Evolutionary conservation across 2,797 vertebrate species (phyloP).

Genomic region (Pangasius sanitwongsei): DNA sequence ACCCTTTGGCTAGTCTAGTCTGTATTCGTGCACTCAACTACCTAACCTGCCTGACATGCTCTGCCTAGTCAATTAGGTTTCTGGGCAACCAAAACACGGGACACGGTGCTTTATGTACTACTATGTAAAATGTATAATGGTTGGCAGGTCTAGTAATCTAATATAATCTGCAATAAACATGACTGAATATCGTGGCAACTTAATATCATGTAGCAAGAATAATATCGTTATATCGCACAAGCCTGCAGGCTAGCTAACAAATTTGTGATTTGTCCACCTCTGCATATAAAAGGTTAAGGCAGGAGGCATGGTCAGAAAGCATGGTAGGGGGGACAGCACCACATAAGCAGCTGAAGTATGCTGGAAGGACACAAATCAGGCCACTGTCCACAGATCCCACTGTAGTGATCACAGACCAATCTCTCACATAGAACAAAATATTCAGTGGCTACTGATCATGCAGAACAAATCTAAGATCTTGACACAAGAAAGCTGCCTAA

Average conservation of each 20-base stretch:
- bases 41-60: neutral
- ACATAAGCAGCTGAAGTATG: slow-evolving; percentile 49
- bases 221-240: neutral
- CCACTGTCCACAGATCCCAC: slow-evolving; percentile 62
- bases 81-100: neutral
- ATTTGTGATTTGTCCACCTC: slow-evolving; percentile 50
- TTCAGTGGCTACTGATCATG: neutral
- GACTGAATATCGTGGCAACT: neutral
- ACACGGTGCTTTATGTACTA: neutral
- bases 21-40: neutral
- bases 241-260: slow-evolving; percentile 53
- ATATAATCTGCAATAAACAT: neutral
- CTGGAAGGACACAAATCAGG: slow-evolving; percentile 55
- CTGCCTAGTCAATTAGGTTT: neutral
- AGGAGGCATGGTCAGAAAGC: slow-evolving; percentile 5
- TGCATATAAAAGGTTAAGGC: slow-evolving; percentile 48
- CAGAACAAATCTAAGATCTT: neutral
- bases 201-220: no score
- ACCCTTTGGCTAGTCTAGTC: neutral
- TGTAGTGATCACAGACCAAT: slow-evolving; percentile 57
- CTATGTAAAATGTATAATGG: neutral
- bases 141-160: neutral
- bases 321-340: neutral
- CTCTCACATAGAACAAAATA: slow-evolving; percentile 34
- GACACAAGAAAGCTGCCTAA: neutral